Conservation (phyloP, 2,888 invertebrate species). For the Trilocha varians region DNA sequence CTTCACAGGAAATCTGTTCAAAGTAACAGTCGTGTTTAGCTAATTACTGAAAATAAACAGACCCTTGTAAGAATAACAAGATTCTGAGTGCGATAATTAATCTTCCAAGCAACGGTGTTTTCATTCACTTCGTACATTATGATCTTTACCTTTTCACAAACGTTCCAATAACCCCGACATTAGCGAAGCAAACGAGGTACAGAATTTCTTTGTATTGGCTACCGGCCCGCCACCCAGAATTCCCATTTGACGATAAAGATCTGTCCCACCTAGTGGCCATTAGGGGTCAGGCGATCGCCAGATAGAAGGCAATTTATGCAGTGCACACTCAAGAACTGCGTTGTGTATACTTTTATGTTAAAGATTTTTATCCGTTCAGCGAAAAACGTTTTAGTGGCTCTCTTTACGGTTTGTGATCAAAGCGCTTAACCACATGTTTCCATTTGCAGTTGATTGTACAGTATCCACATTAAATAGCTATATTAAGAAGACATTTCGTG, state of each 20-base stretch:
- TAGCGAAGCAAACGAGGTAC: constrained; percentile 40
- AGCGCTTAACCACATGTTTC: not conserved
- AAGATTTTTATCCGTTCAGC: constrained; percentile 46
- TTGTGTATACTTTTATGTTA: constrained; percentile 51
- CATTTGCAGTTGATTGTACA: not conserved
- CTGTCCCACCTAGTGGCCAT: constrained; percentile 64
- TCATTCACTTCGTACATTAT: not conserved
- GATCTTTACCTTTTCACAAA: not conserved
- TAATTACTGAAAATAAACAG: not conserved
- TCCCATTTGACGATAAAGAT: constrained; percentile 63
- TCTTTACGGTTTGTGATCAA: not conserved
- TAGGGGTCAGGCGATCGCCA: constrained; percentile 64
- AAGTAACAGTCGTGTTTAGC: not conserved
- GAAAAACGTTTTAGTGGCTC: constrained; percentile 35
- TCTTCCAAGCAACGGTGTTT: not conserved
- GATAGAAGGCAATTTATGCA: constrained; percentile 65
- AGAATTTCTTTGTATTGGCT: constrained; percentile 58
- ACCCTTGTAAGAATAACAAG: not conserved
- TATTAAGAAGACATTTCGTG: not conserved
- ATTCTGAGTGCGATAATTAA: not conserved
- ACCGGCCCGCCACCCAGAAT: constrained; percentile 47
- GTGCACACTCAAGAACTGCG: constrained; percentile 52
- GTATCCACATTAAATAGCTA: not conserved
- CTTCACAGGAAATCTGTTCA: not conserved
- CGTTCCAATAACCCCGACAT: not conserved